Conservation (phyloP, 2,888 invertebrate genomes). For the Sarcophaga carnaria region DNA sequence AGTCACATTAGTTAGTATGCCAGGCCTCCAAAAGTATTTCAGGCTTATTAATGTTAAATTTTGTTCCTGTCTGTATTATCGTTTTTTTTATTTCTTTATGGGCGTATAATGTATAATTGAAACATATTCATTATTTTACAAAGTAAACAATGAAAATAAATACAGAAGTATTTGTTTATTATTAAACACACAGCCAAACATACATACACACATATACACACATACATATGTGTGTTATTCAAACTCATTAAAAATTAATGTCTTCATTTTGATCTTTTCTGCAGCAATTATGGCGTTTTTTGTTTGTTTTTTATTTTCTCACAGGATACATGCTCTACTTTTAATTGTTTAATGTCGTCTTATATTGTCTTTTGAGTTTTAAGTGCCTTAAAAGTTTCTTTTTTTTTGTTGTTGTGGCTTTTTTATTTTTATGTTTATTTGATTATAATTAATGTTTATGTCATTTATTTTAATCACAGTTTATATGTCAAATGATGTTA, state of each 20-base stretch:
- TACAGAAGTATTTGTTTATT: not conserved
- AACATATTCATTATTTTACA: constrained; percentile 12
- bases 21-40: not conserved
- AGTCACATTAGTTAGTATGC: too few relatives aligned
- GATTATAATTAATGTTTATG: not conserved
- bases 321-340: too few relatives aligned
- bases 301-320: too few relatives aligned
- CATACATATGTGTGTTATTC: not conserved
- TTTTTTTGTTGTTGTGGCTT: not conserved
- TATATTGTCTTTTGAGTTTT: too few relatives aligned
- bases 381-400: too few relatives aligned
- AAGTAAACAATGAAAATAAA: constrained; percentile 1
- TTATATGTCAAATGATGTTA: not conserved
- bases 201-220: too few relatives aligned
- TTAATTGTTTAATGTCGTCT: too few relatives aligned
- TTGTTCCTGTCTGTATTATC: not conserved
- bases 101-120: constrained; percentile 2
- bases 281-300: too few relatives aligned
- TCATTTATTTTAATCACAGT: not conserved
- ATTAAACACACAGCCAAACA: not conserved
- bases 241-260: constrained; percentile 6
- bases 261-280: not conserved
- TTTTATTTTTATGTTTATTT: not conserved
- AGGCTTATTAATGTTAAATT: not conserved
- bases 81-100: not conserved